Conservation (phyloP, 2,888 invertebrate genomes). For the Cataglyphis livida region DNA sequence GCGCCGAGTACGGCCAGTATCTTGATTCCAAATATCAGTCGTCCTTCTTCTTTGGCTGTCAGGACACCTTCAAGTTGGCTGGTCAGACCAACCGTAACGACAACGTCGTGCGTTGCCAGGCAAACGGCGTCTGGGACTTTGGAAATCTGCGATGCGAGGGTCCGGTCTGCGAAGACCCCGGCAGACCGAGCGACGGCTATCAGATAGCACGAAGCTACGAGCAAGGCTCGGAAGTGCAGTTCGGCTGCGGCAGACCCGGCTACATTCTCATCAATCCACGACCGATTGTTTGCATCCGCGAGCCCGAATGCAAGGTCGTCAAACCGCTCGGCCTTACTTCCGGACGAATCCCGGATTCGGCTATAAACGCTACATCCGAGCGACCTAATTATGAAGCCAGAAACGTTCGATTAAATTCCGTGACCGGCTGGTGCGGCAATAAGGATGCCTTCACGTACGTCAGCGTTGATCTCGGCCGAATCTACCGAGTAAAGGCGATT, state of each 20-base stretch:
- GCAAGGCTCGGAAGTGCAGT: conserved; percentile 96
- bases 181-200: conserved; percentile 96
- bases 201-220: conserved; percentile 95
- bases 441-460: conserved; percentile 98
- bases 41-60: conserved; percentile 98
- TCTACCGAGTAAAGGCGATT: conserved; percentile 97
- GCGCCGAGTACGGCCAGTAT: conserved; percentile 96
- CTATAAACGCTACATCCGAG: conserved; percentile 98
- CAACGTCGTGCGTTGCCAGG: conserved; percentile 95
- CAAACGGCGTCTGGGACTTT: conserved; percentile 98
- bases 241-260: conserved; percentile 96
- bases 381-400: conserved; percentile 96
- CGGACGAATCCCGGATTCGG: conserved; percentile 96
- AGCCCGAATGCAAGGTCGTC: conserved; percentile 97
- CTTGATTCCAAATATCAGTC: conserved; percentile 96
- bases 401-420: conserved; percentile 95
- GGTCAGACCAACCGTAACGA: conserved; percentile 97
- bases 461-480: conserved; percentile 96
- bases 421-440: conserved; percentile 98
- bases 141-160: conserved; percentile 98
- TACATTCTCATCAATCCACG: conserved; percentile 96
- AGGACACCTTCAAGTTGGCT: conserved; percentile 97
- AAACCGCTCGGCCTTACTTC: conserved; percentile 96
- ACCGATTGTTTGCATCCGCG: conserved; percentile 95
- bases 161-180: conserved; percentile 98